Evolutionary conservation across 1,140 invertebrate genomes (phyloP).

Genomic region (Oncopeltus fasciatus): DNA sequence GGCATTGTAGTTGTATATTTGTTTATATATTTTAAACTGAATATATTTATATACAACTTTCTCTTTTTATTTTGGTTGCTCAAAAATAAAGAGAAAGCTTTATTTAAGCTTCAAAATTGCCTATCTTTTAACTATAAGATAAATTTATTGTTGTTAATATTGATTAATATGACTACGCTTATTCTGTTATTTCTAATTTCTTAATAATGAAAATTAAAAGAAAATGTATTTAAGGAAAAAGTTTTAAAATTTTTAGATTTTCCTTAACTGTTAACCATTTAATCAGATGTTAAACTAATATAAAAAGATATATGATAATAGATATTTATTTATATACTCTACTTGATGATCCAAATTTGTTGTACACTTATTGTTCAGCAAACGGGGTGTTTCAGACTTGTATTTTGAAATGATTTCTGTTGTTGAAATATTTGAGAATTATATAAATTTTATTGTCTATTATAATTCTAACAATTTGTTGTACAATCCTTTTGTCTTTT

Average conservation of each 20-base stretch:
- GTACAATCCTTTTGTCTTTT: too few relatives aligned
- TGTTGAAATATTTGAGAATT: too few relatives aligned
- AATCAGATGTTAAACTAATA: neutral
- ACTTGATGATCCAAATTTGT: too few relatives aligned
- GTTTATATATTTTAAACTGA: neutral
- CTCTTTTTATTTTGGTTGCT: neutral
- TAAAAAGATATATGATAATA: too few relatives aligned
- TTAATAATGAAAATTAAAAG: neutral
- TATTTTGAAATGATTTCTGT: too few relatives aligned
- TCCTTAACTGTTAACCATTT: neutral
- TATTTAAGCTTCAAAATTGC: neutral
- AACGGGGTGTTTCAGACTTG: too few relatives aligned
- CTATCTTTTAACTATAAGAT: neutral
- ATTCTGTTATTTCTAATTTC: neutral
- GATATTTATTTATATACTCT: too few relatives aligned
- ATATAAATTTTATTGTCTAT: too few relatives aligned
- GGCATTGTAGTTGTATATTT: neutral
- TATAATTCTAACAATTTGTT: too few relatives aligned
- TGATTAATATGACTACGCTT: constrained; percentile 1
- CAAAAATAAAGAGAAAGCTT: neutral
- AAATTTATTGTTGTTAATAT: neutral
- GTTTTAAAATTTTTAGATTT: too few relatives aligned
- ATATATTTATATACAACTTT: neutral
- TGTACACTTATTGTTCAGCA: too few relatives aligned
- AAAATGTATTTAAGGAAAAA: neutral